Evolutionary conservation across 2,888 invertebrate genomes (phyloP), one percentile per base, ranked within the genome.

Genomic region (Choreutis nemorana): DNA sequence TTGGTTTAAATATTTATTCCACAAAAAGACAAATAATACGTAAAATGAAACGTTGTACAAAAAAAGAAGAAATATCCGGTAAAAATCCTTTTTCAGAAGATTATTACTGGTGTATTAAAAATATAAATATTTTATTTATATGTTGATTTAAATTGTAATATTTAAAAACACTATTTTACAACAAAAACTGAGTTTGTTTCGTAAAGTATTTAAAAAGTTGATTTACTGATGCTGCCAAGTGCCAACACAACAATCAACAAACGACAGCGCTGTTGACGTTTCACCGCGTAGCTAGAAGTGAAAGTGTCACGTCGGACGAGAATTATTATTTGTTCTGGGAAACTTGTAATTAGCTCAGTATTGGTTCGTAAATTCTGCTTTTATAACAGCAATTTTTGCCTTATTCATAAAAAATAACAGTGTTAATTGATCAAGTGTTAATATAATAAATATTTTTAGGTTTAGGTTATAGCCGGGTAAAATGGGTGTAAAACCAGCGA

Each of bases 401-500:
- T 30, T 27, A 30, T 30, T 33, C 12, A 33, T 33, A 16, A 30
- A 30, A 31, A 14, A n/a, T n/a, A n/a, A n/a, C 11, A 21, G 11
- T 30, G 20, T 10, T 33, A 9, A 13, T 12, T 11, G 23, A n/a
- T n/a, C n/a, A n/a, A n/a, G n/a, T n/a, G n/a, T n/a, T n/a, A 24
- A 10, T 11, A 3, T 29, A 22, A 13, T 9, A 21, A 22, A 33
- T 20, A 28, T 42, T 50, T 65, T 42, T 50, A 57, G 56, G 51
- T 52, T 49, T 55, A 71, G 72, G 70, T 73, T 70, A 70, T 49
- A 56, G 53, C 65, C 66, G 67, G 66, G 60, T 65, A 75, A 63
- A 47, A 81, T 80, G 80, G 79, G 85, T 83, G 88, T 89, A 58
- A 88, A 87, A 66, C 86, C 90, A 44, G 83, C 91, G 54, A 89